phyloP scores from a whole-genome alignment of 2,113 vertebrate genomes.

The Phaetusa simplex region DNA sequence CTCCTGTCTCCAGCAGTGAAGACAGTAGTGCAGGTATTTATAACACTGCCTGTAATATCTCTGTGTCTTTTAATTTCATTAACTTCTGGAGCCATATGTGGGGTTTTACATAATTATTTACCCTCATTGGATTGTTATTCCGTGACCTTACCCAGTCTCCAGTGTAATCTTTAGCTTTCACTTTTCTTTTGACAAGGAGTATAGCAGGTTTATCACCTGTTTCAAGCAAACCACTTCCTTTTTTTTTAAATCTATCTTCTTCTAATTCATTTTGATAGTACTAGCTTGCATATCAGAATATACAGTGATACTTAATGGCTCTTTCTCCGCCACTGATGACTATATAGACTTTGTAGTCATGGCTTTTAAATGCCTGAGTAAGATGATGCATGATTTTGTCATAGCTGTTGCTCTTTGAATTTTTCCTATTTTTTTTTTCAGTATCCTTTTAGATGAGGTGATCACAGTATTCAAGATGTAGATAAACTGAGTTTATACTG shows the following conservation, averaged over 20 bases:
- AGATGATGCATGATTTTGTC: neutral
- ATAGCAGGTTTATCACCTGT: neutral
- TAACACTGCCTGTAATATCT: neutral
- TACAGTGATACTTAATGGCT: neutral
- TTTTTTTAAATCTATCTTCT: neutral
- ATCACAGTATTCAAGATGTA: neutral
- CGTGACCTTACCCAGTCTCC: neutral
- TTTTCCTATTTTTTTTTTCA: rapidly evolving
- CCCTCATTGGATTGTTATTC: neutral
- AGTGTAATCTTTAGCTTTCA: neutral
- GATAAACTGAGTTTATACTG: neutral
- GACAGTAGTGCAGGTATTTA: neutral
- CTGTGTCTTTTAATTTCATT: neutral
- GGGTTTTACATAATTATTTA: neutral
- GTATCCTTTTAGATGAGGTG: neutral
- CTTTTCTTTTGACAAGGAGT: neutral
- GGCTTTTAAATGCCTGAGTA: neutral
- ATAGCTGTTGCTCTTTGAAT: neutral
- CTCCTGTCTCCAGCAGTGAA: neutral
- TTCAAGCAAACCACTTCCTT: neutral
- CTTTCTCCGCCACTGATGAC: neutral
- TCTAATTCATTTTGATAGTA: neutral
- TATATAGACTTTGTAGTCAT: neutral
- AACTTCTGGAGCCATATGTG: neutral
- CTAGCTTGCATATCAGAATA: neutral